Evolutionary conservation across 2,797 vertebrate species (phyloP).

Genomic region (Ammospiza maritima): DNA sequence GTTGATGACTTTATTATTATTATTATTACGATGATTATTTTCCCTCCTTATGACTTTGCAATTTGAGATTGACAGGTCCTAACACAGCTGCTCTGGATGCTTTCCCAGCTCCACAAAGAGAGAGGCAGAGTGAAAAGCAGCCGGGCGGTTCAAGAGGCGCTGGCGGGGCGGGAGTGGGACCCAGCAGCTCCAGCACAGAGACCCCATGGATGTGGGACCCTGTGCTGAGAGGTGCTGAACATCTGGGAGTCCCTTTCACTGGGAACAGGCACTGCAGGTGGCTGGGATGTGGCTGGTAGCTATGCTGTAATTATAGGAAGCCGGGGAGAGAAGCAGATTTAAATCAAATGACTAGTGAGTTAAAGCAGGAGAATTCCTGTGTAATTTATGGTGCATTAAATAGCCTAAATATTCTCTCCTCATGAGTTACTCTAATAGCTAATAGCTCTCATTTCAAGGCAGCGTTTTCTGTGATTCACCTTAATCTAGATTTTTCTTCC

Average conservation of each 20-base stretch:
- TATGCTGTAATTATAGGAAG: not conserved
- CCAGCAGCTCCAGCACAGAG: not conserved
- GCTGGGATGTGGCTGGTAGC: not conserved
- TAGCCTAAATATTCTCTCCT: not conserved
- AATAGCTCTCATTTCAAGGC: not conserved
- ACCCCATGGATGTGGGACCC: not conserved
- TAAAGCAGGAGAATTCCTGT: not conserved
- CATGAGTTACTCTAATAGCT: not conserved
- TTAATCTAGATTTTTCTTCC: not conserved
- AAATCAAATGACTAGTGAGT: slow-evolving; percentile 1
- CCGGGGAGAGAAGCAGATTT: not conserved
- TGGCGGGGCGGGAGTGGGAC: not conserved
- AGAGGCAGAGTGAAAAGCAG: not conserved
- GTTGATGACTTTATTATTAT: slow-evolving; percentile 69
- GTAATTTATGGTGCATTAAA: slow-evolving; percentile 25
- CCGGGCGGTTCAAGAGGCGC: not conserved
- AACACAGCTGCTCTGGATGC: slow-evolving; percentile 68
- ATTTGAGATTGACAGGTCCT: slow-evolving; percentile 52
- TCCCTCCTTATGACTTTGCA: slow-evolving; percentile 64
- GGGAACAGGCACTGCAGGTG: slow-evolving; percentile 34
- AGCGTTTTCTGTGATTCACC: not conserved
- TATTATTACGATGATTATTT: slow-evolving; percentile 62
- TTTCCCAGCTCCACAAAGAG: slow-evolving; percentile 62
- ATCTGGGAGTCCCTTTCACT: slow-evolving; percentile 36
- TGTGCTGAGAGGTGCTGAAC: not conserved